phyloP scores from a whole-genome alignment of 1,140 invertebrate genomes.

The Dryas iulia region DNA sequence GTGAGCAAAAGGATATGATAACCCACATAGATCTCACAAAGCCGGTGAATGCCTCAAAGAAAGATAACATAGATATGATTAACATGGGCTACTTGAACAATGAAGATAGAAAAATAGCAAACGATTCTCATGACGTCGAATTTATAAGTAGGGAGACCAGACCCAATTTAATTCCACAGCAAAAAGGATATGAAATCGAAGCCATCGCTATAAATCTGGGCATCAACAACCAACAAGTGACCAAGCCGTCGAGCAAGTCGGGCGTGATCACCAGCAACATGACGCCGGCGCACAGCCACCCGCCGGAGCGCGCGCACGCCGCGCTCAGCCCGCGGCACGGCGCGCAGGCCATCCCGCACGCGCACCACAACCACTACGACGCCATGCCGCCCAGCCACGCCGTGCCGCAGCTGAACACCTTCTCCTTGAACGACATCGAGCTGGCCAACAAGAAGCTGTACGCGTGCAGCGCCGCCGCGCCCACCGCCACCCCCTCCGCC shows the following conservation, averaged over 20 bases:
- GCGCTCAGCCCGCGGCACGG: slow-evolving; percentile 51
- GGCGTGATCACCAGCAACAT: slow-evolving; percentile 47
- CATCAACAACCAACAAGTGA: slow-evolving; percentile 54
- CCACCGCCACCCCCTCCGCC: slow-evolving; percentile 44
- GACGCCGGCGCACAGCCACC: slow-evolving; percentile 59
- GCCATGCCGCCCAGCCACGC: slow-evolving; percentile 39
- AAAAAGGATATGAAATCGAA: slow-evolving; percentile 63
- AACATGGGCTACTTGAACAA: slow-evolving; percentile 75
- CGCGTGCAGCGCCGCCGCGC: slow-evolving; percentile 43
- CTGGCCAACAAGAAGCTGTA: slow-evolving; percentile 70
- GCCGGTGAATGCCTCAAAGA: slow-evolving; percentile 44
- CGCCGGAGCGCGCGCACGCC: slow-evolving; percentile 49
- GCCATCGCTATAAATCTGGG: slow-evolving; percentile 66
- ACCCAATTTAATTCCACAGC: slow-evolving; percentile 39
- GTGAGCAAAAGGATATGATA: slow-evolving; percentile 42
- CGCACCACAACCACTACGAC: slow-evolving; percentile 64
- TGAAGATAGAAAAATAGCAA: slow-evolving; percentile 46
- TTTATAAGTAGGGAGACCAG: slow-evolving; percentile 46
- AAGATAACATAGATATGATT: slow-evolving; percentile 72
- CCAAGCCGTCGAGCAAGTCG: slow-evolving; percentile 51
- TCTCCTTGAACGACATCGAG: slow-evolving; percentile 69
- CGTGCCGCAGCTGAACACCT: slow-evolving; percentile 50
- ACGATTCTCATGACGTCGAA: slow-evolving; percentile 47
- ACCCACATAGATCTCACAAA: slow-evolving; percentile 44
- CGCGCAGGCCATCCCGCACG: slow-evolving; percentile 58